Evolutionary conservation across 2,888 invertebrate species (phyloP).

Genomic region (Pseudococcus viburni): DNA sequence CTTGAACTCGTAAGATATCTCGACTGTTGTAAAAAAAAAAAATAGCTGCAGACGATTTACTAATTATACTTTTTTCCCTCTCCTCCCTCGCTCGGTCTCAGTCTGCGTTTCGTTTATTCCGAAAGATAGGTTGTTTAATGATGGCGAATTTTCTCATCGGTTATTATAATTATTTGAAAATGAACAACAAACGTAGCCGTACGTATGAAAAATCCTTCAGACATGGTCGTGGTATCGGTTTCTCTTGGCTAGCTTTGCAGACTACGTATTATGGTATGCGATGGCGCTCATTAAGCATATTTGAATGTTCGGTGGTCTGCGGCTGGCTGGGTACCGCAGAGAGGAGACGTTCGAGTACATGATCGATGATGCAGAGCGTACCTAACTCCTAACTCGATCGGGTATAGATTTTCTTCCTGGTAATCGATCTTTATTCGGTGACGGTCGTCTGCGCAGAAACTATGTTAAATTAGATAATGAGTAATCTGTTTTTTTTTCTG

Average conservation of each 20-base stretch:
- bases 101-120: background rate
- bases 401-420: slow-evolving; percentile 13
- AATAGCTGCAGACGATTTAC: slow-evolving; percentile 18
- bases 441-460: slow-evolving; percentile 33
- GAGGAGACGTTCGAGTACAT: background rate
- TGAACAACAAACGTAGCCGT: background rate
- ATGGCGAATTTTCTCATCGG: slow-evolving; percentile 27
- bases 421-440: slow-evolving; percentile 40
- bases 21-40: background rate
- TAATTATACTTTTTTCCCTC: slow-evolving; percentile 37
- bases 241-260: background rate
- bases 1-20: slow-evolving; percentile 40
- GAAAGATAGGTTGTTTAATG: slow-evolving; percentile 3
- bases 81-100: background rate
- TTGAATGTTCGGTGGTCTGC: slow-evolving; percentile 27
- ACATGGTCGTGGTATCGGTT: slow-evolving; percentile 47
- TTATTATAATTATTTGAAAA: slow-evolving; percentile 36
- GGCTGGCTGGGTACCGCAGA: background rate
- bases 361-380: slow-evolving; percentile 29
- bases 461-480: slow-evolving; percentile 39
- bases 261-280: background rate
- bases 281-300: slow-evolving; percentile 38
- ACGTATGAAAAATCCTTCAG: slow-evolving; percentile 25
- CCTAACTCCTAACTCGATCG: background rate
- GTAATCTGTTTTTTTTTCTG: slow-evolving; percentile 10